Base-by-base conservation (phyloP, 2,797 vertebrate species). In the Danio choprae region DNA sequence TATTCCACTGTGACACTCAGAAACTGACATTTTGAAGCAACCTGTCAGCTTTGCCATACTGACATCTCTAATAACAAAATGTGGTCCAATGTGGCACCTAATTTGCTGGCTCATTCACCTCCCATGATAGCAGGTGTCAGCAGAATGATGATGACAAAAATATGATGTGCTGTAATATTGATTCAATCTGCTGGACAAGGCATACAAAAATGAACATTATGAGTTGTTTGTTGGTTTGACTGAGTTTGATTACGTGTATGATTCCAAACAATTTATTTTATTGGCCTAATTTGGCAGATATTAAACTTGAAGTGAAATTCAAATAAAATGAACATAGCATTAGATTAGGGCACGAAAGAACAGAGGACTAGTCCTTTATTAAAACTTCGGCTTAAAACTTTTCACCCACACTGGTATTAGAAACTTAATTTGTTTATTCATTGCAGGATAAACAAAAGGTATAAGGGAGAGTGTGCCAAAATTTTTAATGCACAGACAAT, bases 51-150 rank as follows among this genome's bases (percentile, higher is more conserved):
- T 58, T 60, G 53, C 76, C 20, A n/a, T 51, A 51, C 44, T 59
- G 67, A 63, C 77, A 79, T 71, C 56, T 79, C 56, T 62, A 71
- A 79, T 64, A 71, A 53, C 69, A 73, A 73, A 80, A 64, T 80
- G 8, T 65, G 58, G 40, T 73, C 40, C 59, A 46, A 64, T 73
- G 20, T 73, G 48, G 22, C 69, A 80, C 40, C 77, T 80, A 63
- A 73, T 80, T 72, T 63, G 58, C 40, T 63, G 38, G 40, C 18
- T 80, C 59, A 72, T 80, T 80, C 69, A 80, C 36, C 58, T 80
- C 59, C 59, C 59, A 55, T 80, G 60, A 80, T 64, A 64, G 60
- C 69, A 80, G 48, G 68, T 80, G 77, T 72, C 77, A 80, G 59
- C 20, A 46, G 18, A 71, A 73, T 36, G 59, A 80, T 55, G 77